Evolutionary conservation across 2,113 vertebrate species (phyloP), one percentile per base, ranked within the genome.

Genomic region (Xiphophorus hellerii): DNA sequence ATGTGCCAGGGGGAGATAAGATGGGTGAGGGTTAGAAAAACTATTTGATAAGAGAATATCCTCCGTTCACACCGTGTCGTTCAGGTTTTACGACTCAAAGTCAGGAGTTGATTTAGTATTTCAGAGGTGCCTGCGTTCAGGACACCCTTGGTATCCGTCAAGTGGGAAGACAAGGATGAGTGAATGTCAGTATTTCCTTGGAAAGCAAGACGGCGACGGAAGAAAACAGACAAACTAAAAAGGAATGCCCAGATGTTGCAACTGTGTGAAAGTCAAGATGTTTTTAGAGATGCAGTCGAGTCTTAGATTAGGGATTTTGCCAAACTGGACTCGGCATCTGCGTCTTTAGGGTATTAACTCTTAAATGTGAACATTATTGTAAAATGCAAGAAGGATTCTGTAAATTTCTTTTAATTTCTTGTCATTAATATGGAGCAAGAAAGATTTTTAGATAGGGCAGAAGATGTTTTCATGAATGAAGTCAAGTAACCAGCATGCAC

Each of bases 81-180:
- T 4, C n/a, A 27, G 65, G 44, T 68, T 84, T 90, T 79, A 73
- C 88, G 79, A 88, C 90, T 90, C 82, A 89, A 87, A 78, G 28
- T 54, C 37, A 20, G 22, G 14, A 44, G 70, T 48, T 67, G 73
- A 76, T 77, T 31, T 39, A 60, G 54, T 62, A 66, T 86, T 82
- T 83, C 48, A 66, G 61, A 60, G 14, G 30, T 1, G 20, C 60
- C 35, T 65, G 30, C 39, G 74, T 54, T 58, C 65, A 72, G 29
- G 35, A 28, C 69, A 74, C 74, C 68, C 64, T 44, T 20, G 62
- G 80, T 31, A 70, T 62, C 67, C 42, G 17, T 77, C 73, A 83
- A 65, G 31, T 28, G 3, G 39, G 31, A 9, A 81, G 69, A 85
- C 62, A 73, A 72, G 78, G 64, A 65, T 39, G 6, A 1, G 31